A percentile compares a stretch with the other conserved stretches of the same genome.
phyloP scores from a whole-genome alignment of 1,140 invertebrate species.

The Nasonia longicornis region DNA sequence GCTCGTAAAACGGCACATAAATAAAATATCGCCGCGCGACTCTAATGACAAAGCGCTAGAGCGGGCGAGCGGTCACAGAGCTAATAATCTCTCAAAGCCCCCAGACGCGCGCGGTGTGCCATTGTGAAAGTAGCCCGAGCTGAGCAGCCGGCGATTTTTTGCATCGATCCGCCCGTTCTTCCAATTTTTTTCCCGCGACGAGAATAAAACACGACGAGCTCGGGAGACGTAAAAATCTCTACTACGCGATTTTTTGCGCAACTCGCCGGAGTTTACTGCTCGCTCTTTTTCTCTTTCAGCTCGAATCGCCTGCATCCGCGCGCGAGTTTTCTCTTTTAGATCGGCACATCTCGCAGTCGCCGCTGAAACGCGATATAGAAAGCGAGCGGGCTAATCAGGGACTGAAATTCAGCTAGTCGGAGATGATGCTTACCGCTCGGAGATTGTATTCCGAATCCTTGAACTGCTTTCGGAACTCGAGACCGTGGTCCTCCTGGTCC shows the following conservation, averaged over 20 bases:
- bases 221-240: constrained; percentile 7
- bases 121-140: constrained; percentile 51
- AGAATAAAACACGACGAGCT: constrained; percentile 8
- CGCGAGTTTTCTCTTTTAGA: constrained; percentile 19
- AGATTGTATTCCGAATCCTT: constrained; percentile 71
- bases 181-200: constrained; percentile 24
- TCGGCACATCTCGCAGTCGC: not conserved
- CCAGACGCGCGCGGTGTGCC: constrained; percentile 11
- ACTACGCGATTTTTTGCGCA: constrained; percentile 2
- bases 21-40: constrained; percentile 17
- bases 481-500: constrained; percentile 71
- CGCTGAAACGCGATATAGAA: not conserved
- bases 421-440: constrained; percentile 67
- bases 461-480: constrained; percentile 70
- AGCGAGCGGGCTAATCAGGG: not conserved
- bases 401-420: constrained; percentile 1
- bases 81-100: not conserved
- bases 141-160: not conserved
- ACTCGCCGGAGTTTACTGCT: constrained; percentile 2
- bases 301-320: too few species aligned
- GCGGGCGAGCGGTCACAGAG: not conserved
- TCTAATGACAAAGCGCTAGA: constrained; percentile 3
- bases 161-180: not conserved
- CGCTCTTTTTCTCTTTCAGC: not conserved
- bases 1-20: constrained; percentile 57